Base-by-base conservation (phyloP, 2,888 invertebrate species). In the Ceratothoa steindachneri region DNA sequence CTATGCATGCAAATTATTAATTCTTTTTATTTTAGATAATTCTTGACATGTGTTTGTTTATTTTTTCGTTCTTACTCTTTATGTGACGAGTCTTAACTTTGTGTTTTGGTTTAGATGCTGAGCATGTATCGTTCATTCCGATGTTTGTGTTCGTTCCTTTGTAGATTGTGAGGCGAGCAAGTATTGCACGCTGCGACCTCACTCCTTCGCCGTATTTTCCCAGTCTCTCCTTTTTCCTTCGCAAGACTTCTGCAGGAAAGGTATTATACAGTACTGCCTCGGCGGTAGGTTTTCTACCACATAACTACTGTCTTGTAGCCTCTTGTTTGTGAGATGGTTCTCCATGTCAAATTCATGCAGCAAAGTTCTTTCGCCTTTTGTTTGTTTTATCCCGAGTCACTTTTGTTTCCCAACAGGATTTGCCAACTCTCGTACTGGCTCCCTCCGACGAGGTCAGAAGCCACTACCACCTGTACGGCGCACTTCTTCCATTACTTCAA, bases 381-480 rank as follows among this genome's bases (percentile, higher is more conserved):
- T n/a, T n/a, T n/a, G n/a, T n/a, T n/a, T n/a, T n/a, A n/a, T n/a
- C n/a, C n/a, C n/a, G n/a, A n/a, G n/a, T n/a, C n/a, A n/a, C n/a
- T n/a, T n/a, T 9, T 52, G 0, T 70, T 29, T 22, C 19, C 29
- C 27, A 30, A 7, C 64, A 64, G n/a, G 60, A 24, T 69, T 51
- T 73, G 28, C 69, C 73, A 73, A 69, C 68, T 28, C 67, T n/a
- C n/a, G 30, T 27, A 74, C 79, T 19, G 75, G 74, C 5, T 73
- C 76, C 9, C 68, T 80, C n/a, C 76, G 80, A 9, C 76, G 80
- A 4, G 72, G 74, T 9, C 70, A 73, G 51, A 75, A 75, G 31
- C 80, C 78, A 2, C 74, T 77, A 5, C 80, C 80, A 30, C 80
- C 80, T 22, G 72, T 80, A 9, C 77, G 80, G 1, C 74, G 80